Evolutionary conservation across 2,888 invertebrate genomes (phyloP), one percentile per base, ranked within the genome.

Genomic region (Drosophila buzzatii): DNA sequence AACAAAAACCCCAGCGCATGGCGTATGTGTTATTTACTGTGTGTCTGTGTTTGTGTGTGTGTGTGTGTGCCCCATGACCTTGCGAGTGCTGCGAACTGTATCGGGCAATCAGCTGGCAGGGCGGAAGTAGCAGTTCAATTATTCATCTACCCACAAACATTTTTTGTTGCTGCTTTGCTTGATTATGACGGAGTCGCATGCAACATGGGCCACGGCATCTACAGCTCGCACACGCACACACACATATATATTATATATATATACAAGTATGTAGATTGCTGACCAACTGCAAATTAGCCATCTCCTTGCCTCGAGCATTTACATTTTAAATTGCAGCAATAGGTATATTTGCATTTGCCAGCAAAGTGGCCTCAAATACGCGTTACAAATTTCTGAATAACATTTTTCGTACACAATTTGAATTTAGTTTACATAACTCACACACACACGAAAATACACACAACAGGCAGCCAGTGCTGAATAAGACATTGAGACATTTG

Each of bases 301-400:
- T 67, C 88, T 79, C 53, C 71, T 83, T 89, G 84, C 86, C 89
- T 74, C 70, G 62, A 70, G 73, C 77, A 89, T 89, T 89, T 91
- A 77, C 88, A 89, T 89, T 83, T 89, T 91, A 89, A 89, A 89
- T 91, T 89, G 90, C 89, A 77, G 73, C 71, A 73, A 75, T 75
- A 85, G 73, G 67, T 71, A 67, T 76, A 88, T 88, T 84, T 84
- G 89, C 84, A 86, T 76, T 79, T 80, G 72, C 68, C 75, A 59
- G 72, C 60, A 60, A 79, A 79, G 74, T 83, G 79, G 72, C 74
- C 81, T 47, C 55, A 70, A 82, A 78, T 61, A 71, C 79, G 82
- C 87, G 86, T 60, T 71, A 74, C 70, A 70, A 66, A 77, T 82
- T 79, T 79, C 53, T 64, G 66, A 70, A 68, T 53, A 81, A 64